Evolutionary conservation across 2,888 invertebrate species (phyloP).

Genomic region (Hirtodrosophila alboralis): DNA sequence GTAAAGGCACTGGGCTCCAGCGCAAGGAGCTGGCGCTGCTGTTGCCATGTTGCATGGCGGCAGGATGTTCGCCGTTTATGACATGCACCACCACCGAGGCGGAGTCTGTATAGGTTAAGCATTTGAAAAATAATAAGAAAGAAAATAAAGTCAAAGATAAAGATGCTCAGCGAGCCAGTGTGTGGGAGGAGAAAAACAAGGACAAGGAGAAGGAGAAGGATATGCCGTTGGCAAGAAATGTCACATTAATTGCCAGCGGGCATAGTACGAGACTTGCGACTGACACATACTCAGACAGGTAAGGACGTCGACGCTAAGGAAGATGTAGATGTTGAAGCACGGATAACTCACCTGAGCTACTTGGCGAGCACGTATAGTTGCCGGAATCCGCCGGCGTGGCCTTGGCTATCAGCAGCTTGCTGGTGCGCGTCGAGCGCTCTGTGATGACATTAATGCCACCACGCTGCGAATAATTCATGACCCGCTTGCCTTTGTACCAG

Average conservation of each 20-base stretch:
- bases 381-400: conserved; percentile 93
- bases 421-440: conserved; percentile 93
- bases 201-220: not conserved
- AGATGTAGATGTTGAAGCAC: conserved; percentile 2
- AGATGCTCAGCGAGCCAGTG: too few species aligned
- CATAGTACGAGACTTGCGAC: conserved; percentile 46
- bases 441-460: conserved; percentile 96
- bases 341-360: conserved; percentile 87
- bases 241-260: conserved; percentile 65
- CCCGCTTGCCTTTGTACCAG: conserved; percentile 93
- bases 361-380: conserved; percentile 94
- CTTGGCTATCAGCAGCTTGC: conserved; percentile 93
- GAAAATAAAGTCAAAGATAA: conserved; percentile 12
- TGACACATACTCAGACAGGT: conserved; percentile 53
- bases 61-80: conserved; percentile 89
- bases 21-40: conserved; percentile 82
- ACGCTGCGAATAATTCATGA: conserved; percentile 94
- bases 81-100: conserved; percentile 93
- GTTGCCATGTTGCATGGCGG: conserved; percentile 87
- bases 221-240: conserved; percentile 54
- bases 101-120: conserved; percentile 86
- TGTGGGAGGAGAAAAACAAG: not conserved
- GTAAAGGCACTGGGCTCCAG: conserved; percentile 66
- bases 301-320: conserved; percentile 37
- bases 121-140: conserved; percentile 20